Conservation (phyloP, 2,797 vertebrate species). For the Leuciscus waleckii region DNA sequence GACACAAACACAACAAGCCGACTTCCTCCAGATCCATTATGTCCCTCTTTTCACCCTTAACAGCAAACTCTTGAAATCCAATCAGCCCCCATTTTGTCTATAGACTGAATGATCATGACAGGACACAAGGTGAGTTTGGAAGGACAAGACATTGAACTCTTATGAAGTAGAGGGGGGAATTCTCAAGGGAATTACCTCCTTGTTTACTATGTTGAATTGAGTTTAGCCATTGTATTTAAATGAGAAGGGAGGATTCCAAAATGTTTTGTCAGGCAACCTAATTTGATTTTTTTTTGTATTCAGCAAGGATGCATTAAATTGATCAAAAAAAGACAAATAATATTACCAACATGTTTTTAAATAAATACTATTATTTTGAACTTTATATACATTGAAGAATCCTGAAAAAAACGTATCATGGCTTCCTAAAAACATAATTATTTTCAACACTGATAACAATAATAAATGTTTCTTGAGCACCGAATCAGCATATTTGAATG, state of each 20-base stretch:
- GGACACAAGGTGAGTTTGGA: not conserved
- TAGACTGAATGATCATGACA: conserved; percentile 19
- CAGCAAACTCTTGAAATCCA: conserved; percentile 21
- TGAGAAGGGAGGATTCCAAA: conserved; percentile 13
- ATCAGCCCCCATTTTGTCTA: conserved; percentile 14
- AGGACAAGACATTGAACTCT: not conserved
- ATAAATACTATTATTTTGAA: not conserved
- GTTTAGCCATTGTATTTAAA: conserved; percentile 43
- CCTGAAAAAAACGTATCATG: not conserved
- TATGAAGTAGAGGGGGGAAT: not conserved
- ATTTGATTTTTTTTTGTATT: not conserved
- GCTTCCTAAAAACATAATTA: not conserved
- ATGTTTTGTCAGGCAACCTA: conserved; percentile 12
- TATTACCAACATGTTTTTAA: not conserved
- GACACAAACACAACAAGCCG: conserved; percentile 27
- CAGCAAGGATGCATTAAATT: not conserved
- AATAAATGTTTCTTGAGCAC: not conserved
- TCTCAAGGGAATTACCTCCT: conserved; percentile 16
- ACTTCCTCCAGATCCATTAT: conserved; percentile 39
- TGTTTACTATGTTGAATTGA: not conserved
- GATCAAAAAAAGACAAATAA: not conserved
- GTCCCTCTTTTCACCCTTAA: conserved; percentile 16
- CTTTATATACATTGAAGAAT: not conserved
- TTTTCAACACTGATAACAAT: not conserved
- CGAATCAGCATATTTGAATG: not conserved